A percentile compares a stretch with the other conserved stretches of the same genome.
Evolutionary conservation across 2,797 vertebrate genomes (phyloP).

Genomic region (Caiman crocodilus): DNA sequence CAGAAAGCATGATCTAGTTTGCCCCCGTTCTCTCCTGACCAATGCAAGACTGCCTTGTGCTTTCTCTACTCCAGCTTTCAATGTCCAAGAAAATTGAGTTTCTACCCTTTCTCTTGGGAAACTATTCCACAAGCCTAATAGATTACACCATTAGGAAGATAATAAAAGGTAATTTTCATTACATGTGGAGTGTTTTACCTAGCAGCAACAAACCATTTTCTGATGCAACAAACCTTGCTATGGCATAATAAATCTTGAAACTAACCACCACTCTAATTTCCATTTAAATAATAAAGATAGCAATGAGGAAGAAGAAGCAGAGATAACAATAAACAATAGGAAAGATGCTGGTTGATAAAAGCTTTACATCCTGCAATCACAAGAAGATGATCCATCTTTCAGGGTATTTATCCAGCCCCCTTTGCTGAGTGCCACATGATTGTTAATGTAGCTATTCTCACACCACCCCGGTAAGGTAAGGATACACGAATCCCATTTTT

Average conservation of each 20-base stretch:
- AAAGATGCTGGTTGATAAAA: neutral
- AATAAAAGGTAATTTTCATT: neutral
- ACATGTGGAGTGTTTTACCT: neutral
- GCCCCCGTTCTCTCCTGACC: neutral
- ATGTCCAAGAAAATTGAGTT: neutral
- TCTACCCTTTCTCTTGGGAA: neutral
- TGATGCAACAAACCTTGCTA: neutral
- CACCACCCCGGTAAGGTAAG: accelerated
- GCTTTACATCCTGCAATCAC: neutral
- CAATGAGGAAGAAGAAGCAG: neutral
- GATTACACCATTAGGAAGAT: neutral
- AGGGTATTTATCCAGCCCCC: accelerated
- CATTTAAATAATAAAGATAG: neutral
- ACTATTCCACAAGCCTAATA: neutral
- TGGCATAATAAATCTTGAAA: neutral
- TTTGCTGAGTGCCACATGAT: neutral
- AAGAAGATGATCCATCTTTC: neutral
- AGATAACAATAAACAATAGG: neutral
- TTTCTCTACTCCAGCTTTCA: neutral
- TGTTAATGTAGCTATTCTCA: neutral
- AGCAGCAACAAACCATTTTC: neutral
- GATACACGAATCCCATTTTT: neutral
- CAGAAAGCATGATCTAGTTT: neutral
- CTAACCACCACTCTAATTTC: neutral
- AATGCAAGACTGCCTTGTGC: neutral